Percentiles rank a stretch among this genome's conserved stretches.
These are phyloP conservation scores for Leptinotarsa undecemlineata DNA, from an alignment of 1,140 invertebrate genomes.

Conservation along the genomic window DNA sequence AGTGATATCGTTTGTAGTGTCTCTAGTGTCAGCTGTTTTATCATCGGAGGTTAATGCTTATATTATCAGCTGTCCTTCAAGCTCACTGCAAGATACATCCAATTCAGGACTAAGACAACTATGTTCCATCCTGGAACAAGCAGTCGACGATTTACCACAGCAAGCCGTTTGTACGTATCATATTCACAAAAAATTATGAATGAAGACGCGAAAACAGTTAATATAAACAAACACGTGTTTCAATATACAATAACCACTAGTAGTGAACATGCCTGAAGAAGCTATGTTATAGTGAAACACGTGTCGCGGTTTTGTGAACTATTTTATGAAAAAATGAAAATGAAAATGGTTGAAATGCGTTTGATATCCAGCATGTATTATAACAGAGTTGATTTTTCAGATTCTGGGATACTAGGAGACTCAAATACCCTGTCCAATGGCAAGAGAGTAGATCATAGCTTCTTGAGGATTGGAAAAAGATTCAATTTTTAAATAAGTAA, in stretches of 20 bases:
- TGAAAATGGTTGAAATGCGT: background rate
- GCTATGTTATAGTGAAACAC: too few relatives aligned
- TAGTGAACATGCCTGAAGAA: too few relatives aligned
- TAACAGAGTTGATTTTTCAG: background rate
- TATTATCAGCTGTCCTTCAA: conserved; percentile 47
- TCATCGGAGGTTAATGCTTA: conserved; percentile 39
- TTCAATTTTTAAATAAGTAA: background rate
- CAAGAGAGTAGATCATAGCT: background rate
- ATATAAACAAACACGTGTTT: too few relatives aligned
- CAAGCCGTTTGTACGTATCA: conserved; percentile 10
- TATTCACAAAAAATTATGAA: background rate
- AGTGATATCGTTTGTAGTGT: background rate
- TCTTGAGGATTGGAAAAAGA: conserved; percentile 3
- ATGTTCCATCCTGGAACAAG: conserved; percentile 46
- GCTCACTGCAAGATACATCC: conserved; percentile 38
- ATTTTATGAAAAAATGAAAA: background rate
- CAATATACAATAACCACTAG: too few relatives aligned
- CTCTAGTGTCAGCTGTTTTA: conserved; percentile 32
- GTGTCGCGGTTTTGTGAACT: background rate
- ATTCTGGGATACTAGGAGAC: background rate
- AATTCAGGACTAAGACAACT: conserved; percentile 46
- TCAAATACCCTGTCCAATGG: background rate
- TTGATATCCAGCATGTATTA: background rate
- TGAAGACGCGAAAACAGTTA: too few relatives aligned
- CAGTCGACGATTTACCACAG: conserved; percentile 38